Evolutionary conservation across 2,888 invertebrate species (phyloP).

Genomic region (Eugnorisma glareosa): DNA sequence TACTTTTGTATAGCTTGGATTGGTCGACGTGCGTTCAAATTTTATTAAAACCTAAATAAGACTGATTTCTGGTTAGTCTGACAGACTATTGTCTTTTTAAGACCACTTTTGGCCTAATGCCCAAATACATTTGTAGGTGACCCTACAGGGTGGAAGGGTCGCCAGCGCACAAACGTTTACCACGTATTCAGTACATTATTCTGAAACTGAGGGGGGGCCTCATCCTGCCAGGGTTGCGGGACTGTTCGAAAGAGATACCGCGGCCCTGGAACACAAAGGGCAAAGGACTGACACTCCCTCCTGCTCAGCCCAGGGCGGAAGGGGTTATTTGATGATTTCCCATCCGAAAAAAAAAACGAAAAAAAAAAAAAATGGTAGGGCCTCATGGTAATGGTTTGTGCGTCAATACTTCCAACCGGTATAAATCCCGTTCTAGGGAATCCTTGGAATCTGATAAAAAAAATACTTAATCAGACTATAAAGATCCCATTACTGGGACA

Average conservation of each 20-base stretch:
- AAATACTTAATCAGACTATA: background rate
- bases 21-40: too few relatives aligned
- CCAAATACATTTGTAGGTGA: background rate
- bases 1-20: too few relatives aligned
- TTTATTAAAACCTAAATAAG: background rate
- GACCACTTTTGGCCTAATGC: background rate
- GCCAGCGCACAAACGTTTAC: background rate
- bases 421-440: background rate
- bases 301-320: too few relatives aligned
- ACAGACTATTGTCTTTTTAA: background rate
- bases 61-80: background rate
- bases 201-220: too few relatives aligned
- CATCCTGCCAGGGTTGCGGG: too few relatives aligned
- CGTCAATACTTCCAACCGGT: background rate
- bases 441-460: background rate
- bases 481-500: background rate
- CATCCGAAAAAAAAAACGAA: too few relatives aligned
- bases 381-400: too few relatives aligned
- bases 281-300: too few relatives aligned
- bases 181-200: background rate
- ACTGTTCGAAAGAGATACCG: too few relatives aligned
- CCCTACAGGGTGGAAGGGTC: background rate
- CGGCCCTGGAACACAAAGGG: too few relatives aligned
- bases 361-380: too few relatives aligned
- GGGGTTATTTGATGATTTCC: too few relatives aligned